Base-by-base conservation (phyloP, 2,797 vertebrate species). In the Phataginus tetradactyla region DNA sequence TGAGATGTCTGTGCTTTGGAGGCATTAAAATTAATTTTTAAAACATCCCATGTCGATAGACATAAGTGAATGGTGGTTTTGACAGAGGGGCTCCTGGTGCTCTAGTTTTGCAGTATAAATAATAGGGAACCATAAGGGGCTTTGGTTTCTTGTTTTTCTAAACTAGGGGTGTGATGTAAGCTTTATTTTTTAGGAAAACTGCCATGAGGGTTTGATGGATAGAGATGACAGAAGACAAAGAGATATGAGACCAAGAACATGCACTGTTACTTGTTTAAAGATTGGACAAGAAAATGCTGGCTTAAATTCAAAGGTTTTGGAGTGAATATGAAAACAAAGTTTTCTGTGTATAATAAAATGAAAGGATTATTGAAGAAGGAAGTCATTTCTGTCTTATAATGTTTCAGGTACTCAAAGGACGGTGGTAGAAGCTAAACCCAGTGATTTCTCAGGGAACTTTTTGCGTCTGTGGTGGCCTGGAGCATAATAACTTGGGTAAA, bases 401-500 rank as follows among this genome's bases (percentile, higher is more conserved):
- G 18, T 72, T 94, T 92, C 8, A 42, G 20, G 49, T 91, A 90
- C 25, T 15, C 7, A 80, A 61, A 88, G 34, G 17, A 85, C 1
- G 83, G 45, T 37, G 20, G 7, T 71, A 69, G 75, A 71, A 49
- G 25, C 21, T 68, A 88, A 91, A 79, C 13, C 10, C 34, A 39
- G 8, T 69, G 68, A 61, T 90, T 63, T 95, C 51, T 85, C 20
- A 29, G 45, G 53, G 21, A 91, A 37, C 5, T 17, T 79, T 90
- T 55, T 49, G 34, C 20, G n/a, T 86, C 53, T 75, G 37, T 53
- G 32, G 63, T 63, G 9, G 27, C 42, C 72, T 49, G 53, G 74
- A 86, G 49, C 18, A 21, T 55, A 57, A 66, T 94, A 95, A 72
- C 25, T 96, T 69, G 88, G 61, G 69, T 72, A 87, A 94, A 81